These are phyloP conservation scores for Clarias batrachus DNA, from an alignment of 2,113 vertebrate species.

Conservation along the genomic window DNA sequence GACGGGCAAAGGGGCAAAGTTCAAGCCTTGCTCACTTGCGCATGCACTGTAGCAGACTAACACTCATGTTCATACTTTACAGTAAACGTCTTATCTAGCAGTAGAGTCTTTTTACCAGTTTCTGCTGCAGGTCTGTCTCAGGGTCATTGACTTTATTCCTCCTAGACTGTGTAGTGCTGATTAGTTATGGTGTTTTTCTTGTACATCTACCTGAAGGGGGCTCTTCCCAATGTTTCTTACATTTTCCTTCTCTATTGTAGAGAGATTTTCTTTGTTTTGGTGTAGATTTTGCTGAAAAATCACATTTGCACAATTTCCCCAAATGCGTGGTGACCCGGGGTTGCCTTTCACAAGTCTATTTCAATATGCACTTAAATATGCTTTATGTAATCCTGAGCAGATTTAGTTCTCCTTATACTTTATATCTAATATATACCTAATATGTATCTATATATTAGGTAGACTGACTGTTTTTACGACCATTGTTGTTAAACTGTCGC, in stretches of 20 bases:
- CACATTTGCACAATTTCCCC: background rate
- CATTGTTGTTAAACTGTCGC: background rate
- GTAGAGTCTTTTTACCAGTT: background rate
- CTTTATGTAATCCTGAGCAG: background rate
- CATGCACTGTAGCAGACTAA: conserved; percentile 46
- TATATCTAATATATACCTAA: no score
- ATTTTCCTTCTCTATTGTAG: background rate
- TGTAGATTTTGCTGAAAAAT: background rate
- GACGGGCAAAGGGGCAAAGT: background rate
- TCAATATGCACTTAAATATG: background rate
- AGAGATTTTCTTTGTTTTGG: background rate
- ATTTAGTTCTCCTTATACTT: background rate
- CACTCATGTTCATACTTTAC: background rate
- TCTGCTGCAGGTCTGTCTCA: background rate
- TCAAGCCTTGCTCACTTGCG: conserved; percentile 4
- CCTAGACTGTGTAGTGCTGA: background rate
- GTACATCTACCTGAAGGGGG: background rate
- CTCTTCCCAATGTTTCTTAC: background rate
- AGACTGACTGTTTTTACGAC: background rate
- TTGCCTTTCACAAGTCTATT: background rate
- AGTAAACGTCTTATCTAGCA: background rate
- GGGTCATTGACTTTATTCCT: background rate
- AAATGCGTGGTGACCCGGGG: background rate
- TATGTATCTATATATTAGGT: background rate
- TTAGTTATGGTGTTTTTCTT: background rate